These are phyloP conservation scores for Beaufortia kweichowensis DNA, from an alignment of 2,113 vertebrate species.

Conservation along the genomic window DNA sequence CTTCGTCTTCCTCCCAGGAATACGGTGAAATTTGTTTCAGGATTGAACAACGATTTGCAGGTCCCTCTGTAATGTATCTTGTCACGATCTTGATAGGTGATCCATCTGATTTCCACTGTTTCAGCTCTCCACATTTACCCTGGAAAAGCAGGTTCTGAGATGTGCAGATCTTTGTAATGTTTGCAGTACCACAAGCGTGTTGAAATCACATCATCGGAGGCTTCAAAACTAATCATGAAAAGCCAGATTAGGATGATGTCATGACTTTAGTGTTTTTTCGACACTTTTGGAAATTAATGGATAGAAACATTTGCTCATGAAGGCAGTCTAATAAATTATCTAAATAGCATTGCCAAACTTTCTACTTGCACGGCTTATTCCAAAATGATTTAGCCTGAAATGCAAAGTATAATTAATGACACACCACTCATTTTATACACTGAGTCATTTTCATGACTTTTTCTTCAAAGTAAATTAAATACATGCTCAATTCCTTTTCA, in stretches of 20 bases:
- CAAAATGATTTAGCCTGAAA: conserved; percentile 3
- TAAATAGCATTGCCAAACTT: not conserved
- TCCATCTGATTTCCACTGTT: conserved; percentile 16
- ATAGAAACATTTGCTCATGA: conserved; percentile 1
- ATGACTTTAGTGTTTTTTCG: no score
- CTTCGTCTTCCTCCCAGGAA: conserved; percentile 45
- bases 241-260: not conserved
- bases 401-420: not conserved
- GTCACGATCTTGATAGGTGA: not conserved
- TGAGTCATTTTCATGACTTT: not conserved
- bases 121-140: not conserved
- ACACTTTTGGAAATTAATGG: not conserved
- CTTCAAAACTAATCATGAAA: conserved; percentile 17
- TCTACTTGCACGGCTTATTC: conserved; percentile 7
- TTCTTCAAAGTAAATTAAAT: not conserved
- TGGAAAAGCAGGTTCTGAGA: not conserved
- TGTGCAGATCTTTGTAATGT: no score
- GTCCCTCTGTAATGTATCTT: conserved; percentile 27
- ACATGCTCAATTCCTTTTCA: not conserved
- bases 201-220: conserved; percentile 7
- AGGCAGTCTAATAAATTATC: conserved; percentile 13
- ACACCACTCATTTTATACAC: not conserved
- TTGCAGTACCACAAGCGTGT: not conserved
- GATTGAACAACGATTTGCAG: conserved; percentile 37
- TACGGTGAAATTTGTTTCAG: conserved; percentile 36